A percentile compares a stretch with the other conserved stretches of the same genome.
Evolutionary conservation across 2,797 vertebrate genomes (phyloP).

Genomic region (Acestrorhynchus altus): DNA sequence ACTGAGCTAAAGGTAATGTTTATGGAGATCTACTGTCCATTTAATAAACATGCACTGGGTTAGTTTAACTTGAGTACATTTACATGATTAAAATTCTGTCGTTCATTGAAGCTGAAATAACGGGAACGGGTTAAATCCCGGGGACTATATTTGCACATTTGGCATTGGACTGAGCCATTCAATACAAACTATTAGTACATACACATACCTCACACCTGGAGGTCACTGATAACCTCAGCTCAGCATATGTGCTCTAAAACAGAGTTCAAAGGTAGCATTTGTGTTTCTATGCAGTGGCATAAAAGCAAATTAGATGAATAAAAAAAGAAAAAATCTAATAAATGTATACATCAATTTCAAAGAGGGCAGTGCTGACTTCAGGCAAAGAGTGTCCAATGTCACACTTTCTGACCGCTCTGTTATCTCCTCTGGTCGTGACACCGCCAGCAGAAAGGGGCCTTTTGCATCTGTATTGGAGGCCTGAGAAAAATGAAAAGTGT

Average conservation of each 20-base stretch:
- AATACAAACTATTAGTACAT: conserved; percentile 32
- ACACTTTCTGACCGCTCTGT: background rate
- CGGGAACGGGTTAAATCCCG: conserved; percentile 21
- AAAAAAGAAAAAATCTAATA: background rate
- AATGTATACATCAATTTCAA: no score
- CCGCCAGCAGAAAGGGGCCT: background rate
- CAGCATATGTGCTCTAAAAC: conserved; percentile 2
- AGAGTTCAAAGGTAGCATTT: background rate
- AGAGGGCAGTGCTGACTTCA: background rate
- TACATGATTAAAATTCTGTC: no score
- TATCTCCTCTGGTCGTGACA: background rate
- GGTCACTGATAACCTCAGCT: conserved; percentile 28
- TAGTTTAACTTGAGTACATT: no score
- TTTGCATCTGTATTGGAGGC: conserved; percentile 22
- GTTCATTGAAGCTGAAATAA: no score
- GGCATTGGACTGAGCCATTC: conserved; percentile 39
- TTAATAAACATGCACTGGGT: no score
- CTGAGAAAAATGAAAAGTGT: conserved; percentile 20
- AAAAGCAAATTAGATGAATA: background rate
- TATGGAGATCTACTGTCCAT: no score
- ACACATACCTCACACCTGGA: conserved; percentile 26
- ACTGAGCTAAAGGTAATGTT: no score
- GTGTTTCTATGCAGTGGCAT: background rate
- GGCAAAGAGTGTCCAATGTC: background rate
- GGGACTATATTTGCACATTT: conserved; percentile 31